Percentiles rank a stretch among this genome's conserved stretches.
Conservation (phyloP, 1,140 invertebrate species). For the Oreohelix idahoensis region DNA sequence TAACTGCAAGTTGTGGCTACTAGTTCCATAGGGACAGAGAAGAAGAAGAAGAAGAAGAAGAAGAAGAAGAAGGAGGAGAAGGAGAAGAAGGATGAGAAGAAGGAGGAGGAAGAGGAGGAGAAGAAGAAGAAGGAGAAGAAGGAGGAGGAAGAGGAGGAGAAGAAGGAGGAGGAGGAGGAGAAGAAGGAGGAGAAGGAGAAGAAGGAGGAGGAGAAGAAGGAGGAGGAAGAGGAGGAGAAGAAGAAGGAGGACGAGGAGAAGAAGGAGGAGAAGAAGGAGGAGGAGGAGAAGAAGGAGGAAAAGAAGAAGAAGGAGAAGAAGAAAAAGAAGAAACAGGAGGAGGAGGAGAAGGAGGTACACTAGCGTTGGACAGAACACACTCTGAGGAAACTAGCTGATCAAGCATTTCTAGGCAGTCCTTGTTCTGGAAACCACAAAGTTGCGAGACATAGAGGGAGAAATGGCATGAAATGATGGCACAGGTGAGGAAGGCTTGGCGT, state of each 20-base stretch:
- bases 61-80: background rate
- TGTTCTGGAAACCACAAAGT: too few species aligned
- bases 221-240: too few species aligned
- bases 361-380: too few species aligned
- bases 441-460: too few species aligned
- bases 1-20: too few species aligned
- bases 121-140: background rate
- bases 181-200: background rate
- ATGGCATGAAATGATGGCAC: too few species aligned
- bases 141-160: background rate
- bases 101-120: background rate
- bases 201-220: background rate
- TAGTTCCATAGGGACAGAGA: background rate
- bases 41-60: background rate
- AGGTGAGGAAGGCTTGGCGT: too few species aligned
- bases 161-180: background rate
- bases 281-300: constrained; percentile 5
- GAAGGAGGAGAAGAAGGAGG: constrained; percentile 4
- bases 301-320: constrained; percentile 11
- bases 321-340: too few species aligned
- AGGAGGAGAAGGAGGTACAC: background rate
- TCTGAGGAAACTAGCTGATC: too few species aligned
- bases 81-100: too few species aligned
- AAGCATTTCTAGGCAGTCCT: too few species aligned
- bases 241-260: background rate